Evolutionary conservation across 2,113 vertebrate genomes (phyloP).

Genomic region (Cinclus cinclus): DNA sequence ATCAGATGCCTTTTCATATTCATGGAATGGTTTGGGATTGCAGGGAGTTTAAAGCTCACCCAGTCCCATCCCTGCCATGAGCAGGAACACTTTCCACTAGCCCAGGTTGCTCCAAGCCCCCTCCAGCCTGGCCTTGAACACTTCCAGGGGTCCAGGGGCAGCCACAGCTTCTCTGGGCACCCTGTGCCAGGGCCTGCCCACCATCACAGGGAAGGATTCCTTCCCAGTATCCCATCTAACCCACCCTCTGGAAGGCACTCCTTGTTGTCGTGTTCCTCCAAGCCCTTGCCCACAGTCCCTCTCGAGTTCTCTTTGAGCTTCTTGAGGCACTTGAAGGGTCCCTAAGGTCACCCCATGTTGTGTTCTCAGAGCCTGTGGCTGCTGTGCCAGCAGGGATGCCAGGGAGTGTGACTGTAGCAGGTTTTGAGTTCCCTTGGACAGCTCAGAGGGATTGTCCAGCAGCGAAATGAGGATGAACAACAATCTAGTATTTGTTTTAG

Average conservation of each 20-base stretch:
- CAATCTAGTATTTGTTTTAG: background rate
- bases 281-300: background rate
- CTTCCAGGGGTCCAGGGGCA: background rate
- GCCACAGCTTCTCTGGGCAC: background rate
- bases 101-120: background rate
- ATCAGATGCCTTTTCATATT: background rate
- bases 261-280: background rate
- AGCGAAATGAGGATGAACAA: background rate
- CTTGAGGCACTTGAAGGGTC: background rate
- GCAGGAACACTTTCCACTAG: background rate
- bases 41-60: background rate
- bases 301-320: background rate
- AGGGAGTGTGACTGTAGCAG: background rate
- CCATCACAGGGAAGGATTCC: background rate
- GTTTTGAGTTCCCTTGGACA: background rate
- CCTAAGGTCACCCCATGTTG: background rate
- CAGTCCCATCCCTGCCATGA: background rate
- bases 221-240: background rate
- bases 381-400: background rate
- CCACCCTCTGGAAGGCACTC: background rate
- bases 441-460: background rate
- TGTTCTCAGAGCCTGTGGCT: background rate
- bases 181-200: rapidly evolving
- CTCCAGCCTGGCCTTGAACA: background rate
- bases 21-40: background rate